Evolutionary conservation across 1,140 invertebrate genomes (phyloP).

Genomic region (Euwallacea similis): DNA sequence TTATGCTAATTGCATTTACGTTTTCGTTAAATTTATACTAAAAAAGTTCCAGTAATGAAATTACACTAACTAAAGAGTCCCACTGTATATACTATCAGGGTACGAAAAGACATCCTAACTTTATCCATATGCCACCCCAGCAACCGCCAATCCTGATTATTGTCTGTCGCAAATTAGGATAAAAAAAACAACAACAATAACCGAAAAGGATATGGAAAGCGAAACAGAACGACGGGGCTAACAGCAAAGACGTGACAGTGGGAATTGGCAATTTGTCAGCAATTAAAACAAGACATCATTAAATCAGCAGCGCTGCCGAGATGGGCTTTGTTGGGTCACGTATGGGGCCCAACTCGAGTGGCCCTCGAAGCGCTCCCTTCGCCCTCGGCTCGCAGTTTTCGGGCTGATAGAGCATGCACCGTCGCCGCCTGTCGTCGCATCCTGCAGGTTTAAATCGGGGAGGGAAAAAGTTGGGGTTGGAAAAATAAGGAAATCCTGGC

Average conservation of each 20-base stretch:
- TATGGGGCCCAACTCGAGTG: slow-evolving; percentile 45
- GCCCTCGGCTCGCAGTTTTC: not conserved
- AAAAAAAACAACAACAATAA: slow-evolving; percentile 1
- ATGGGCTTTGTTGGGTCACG: slow-evolving; percentile 55
- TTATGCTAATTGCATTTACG: no score
- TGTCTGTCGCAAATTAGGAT: slow-evolving; percentile 3
- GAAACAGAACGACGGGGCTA: slow-evolving; percentile 9
- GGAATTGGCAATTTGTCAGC: slow-evolving; percentile 56
- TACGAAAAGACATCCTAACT: no score
- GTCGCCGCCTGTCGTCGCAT: slow-evolving; percentile 11
- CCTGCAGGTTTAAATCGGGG: not conserved
- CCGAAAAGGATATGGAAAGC: slow-evolving; percentile 1
- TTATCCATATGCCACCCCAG: no score
- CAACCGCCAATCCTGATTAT: not conserved
- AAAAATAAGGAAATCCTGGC: no score
- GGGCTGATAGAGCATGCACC: slow-evolving; percentile 41
- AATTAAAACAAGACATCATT: slow-evolving; percentile 57
- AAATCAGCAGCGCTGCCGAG: slow-evolving; percentile 51
- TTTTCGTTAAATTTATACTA: no score
- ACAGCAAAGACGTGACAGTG: slow-evolving; percentile 35
- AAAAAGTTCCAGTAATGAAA: no score
- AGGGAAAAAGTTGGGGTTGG: no score
- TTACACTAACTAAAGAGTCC: no score
- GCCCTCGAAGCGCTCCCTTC: slow-evolving; percentile 26
- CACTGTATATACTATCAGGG: no score